These are phyloP conservation scores for Malthinus seriepunctatus DNA, from an alignment of 2,888 invertebrate genomes.

Conservation along the genomic window DNA sequence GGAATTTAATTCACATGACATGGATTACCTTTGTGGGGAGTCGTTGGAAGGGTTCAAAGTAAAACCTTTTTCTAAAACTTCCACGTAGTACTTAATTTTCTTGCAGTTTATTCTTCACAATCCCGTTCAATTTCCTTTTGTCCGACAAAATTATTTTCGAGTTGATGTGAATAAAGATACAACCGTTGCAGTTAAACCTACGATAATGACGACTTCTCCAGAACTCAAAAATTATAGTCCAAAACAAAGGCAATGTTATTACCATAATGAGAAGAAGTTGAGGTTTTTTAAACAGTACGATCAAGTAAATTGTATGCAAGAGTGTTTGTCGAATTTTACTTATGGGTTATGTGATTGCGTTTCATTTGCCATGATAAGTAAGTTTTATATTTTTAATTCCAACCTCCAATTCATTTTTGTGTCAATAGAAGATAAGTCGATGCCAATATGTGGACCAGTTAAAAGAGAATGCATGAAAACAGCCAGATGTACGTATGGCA, in stretches of 20 bases:
- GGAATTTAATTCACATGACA: constrained; percentile 58
- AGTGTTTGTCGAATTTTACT: constrained; percentile 40
- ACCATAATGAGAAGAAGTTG: constrained; percentile 35
- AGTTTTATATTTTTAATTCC: constrained; percentile 58
- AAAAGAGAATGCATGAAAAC: constrained; percentile 58
- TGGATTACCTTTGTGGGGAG: constrained; percentile 61
- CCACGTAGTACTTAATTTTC: neutral
- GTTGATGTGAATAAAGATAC: constrained; percentile 36
- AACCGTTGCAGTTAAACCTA: constrained; percentile 32
- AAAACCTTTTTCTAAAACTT: neutral
- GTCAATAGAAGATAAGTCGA: neutral
- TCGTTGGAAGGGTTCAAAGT: constrained; percentile 2
- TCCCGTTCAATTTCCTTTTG: constrained; percentile 42
- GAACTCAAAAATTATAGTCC: constrained; percentile 33
- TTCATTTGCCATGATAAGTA: constrained; percentile 40
- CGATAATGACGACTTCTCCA: constrained; percentile 38
- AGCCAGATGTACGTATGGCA: constrained; percentile 58
- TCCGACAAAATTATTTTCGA: constrained; percentile 33
- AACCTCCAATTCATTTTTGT: constrained; percentile 61
- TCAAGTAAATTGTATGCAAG: constrained; percentile 38
- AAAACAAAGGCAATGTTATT: constrained; percentile 37
- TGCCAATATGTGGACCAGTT: constrained; percentile 14
- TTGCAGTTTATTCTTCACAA: constrained; percentile 43
- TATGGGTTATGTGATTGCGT: constrained; percentile 36
- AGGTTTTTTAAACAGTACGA: constrained; percentile 39